These are phyloP conservation scores for Rhinella marina DNA, from an alignment of 2,797 vertebrate genomes.

Conservation along the genomic window DNA sequence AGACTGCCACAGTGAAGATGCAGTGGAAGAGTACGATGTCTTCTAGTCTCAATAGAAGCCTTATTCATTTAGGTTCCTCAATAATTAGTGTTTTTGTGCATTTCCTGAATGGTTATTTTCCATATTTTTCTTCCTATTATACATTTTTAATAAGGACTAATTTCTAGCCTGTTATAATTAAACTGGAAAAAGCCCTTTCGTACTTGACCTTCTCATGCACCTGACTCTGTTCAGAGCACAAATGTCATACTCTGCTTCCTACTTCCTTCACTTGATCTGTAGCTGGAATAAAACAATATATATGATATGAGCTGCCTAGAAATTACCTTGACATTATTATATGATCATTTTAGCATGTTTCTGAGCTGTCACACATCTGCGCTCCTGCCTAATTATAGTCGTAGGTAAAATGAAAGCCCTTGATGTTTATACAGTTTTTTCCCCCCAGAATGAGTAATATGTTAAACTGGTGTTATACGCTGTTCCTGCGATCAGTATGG, in stretches of 20 bases:
- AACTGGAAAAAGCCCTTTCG: not conserved
- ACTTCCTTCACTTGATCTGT: not conserved
- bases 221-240: not conserved
- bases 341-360: constrained; percentile 1
- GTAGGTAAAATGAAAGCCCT: not conserved
- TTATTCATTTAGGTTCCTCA: not conserved
- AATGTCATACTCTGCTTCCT: not conserved
- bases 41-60: not conserved
- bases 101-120: not conserved
- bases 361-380: not conserved
- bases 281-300: not conserved
- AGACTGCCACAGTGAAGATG: not conserved
- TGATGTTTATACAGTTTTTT: not conserved
- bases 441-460: constrained; percentile 5
- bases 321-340: not conserved
- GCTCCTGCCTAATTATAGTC: constrained; percentile 18
- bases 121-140: not conserved
- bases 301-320: not conserved
- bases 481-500: constrained; percentile 9
- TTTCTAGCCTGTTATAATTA: not conserved
- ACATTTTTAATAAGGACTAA: not conserved
- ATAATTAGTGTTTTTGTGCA: not conserved
- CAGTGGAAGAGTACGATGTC: not conserved
- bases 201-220: constrained; percentile 9
- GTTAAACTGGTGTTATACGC: not conserved